These are phyloP conservation scores for Drosophila erecta DNA, from an alignment of 1,140 invertebrate genomes.

Conservation along the genomic window DNA sequence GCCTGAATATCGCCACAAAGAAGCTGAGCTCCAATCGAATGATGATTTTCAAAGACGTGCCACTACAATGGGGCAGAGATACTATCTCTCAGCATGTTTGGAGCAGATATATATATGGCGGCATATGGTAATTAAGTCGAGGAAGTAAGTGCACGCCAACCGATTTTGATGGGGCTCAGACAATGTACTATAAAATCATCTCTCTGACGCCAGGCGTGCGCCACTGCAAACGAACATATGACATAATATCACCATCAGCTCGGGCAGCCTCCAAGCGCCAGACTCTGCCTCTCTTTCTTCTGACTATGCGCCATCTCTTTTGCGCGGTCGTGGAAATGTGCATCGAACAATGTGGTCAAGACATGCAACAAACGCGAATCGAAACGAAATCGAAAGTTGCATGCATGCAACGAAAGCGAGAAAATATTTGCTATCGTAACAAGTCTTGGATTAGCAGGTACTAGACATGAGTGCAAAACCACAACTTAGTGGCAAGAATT, in stretches of 20 bases:
- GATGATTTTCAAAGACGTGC: constrained; percentile 34
- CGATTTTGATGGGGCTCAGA: constrained; percentile 53
- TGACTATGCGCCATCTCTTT: constrained; percentile 19
- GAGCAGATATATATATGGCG: constrained; percentile 1
- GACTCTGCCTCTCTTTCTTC: constrained; percentile 12
- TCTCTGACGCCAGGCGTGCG: constrained; percentile 37
- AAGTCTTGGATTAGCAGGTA: constrained; percentile 31
- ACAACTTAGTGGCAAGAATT: background rate
- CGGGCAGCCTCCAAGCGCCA: constrained; percentile 47
- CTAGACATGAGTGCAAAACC: constrained; percentile 19
- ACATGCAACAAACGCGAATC: constrained; percentile 78
- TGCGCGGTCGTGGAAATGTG: constrained; percentile 37
- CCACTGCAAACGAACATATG: constrained; percentile 56
- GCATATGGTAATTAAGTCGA: constrained; percentile 68
- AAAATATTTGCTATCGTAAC: constrained; percentile 63
- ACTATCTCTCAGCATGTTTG: background rate
- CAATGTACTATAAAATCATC: constrained; percentile 55
- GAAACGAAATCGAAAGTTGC: constrained; percentile 80
- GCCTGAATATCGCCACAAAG: constrained; percentile 33
- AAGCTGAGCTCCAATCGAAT: constrained; percentile 17
- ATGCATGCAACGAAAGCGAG: constrained; percentile 62
- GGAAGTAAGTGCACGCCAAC: constrained; percentile 72
- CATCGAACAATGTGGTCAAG: constrained; percentile 75
- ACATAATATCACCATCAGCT: constrained; percentile 61
- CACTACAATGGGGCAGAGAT: constrained; percentile 6